Percentiles rank a stretch among this genome's conserved stretches.
These are phyloP conservation scores for Poecilia gillii DNA, from an alignment of 2,797 vertebrate species.

Conservation along the genomic window DNA sequence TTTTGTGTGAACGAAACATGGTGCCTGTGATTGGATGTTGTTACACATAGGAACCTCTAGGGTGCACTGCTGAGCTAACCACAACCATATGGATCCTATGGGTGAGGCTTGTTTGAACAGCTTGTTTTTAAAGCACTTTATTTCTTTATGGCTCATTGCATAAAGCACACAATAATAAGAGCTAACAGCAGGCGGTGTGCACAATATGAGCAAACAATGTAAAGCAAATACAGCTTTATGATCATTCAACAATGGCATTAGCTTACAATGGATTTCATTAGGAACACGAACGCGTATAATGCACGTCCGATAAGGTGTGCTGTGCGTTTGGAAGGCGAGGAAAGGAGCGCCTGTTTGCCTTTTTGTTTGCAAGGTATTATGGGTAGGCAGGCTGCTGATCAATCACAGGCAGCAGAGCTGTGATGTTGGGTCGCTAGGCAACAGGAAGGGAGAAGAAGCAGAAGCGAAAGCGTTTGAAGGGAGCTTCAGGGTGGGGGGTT, in stretches of 20 bases:
- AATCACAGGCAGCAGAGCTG: constrained; percentile 69
- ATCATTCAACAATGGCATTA: constrained; percentile 5
- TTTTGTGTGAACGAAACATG: neutral
- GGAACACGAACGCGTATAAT: constrained; percentile 35
- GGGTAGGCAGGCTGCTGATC: constrained; percentile 73
- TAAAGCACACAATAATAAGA: constrained; percentile 20
- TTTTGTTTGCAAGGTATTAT: constrained; percentile 59
- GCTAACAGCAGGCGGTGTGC: constrained; percentile 44
- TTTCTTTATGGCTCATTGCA: constrained; percentile 25
- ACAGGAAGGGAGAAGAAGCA: constrained; percentile 71
- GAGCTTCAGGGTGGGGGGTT: constrained; percentile 43
- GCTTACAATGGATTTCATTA: neutral
- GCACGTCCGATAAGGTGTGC: constrained; percentile 7
- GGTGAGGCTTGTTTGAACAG: constrained; percentile 21
- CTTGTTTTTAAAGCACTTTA: constrained; percentile 31
- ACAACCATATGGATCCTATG: neutral
- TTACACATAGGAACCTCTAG: constrained; percentile 11
- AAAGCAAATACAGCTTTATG: constrained; percentile 6
- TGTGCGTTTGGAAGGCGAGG: constrained; percentile 7
- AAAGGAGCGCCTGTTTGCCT: constrained; percentile 37
- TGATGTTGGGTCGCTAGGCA: constrained; percentile 82
- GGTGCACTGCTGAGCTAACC: constrained; percentile 14
- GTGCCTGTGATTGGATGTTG: neutral
- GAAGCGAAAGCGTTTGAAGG: constrained; percentile 43
- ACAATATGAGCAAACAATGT: constrained; percentile 3